A percentile compares a stretch with the other conserved stretches of the same genome.
Evolutionary conservation across 2,888 invertebrate species (phyloP).

Genomic region (Pogonocherus hispidulus): DNA sequence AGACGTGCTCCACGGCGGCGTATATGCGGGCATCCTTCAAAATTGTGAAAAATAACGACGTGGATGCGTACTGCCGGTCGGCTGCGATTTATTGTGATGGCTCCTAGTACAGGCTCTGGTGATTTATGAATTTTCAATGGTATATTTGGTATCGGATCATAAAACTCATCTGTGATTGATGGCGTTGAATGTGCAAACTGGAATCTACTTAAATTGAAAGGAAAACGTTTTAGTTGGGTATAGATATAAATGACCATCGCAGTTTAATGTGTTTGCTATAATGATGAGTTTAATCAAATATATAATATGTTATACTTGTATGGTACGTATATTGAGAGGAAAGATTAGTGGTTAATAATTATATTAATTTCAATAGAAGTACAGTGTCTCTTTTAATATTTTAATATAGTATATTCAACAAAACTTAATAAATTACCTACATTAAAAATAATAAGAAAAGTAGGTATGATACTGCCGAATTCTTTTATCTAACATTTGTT

Average conservation of each 20-base stretch:
- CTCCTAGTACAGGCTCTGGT: constrained; percentile 41
- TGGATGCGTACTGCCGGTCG: constrained; percentile 33
- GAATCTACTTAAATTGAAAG: constrained; percentile 37
- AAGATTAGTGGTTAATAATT: no score
- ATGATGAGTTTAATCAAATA: background rate
- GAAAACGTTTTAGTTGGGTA: constrained; percentile 30
- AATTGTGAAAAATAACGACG: constrained; percentile 48
- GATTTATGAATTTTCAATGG: constrained; percentile 54
- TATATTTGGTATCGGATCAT: constrained; percentile 48
- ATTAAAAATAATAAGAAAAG: no score
- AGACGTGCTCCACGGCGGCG: constrained; percentile 44
- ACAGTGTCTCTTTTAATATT: no score
- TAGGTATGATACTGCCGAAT: no score
- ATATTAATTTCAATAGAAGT: no score
- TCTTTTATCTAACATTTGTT: no score
- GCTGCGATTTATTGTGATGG: constrained; percentile 47
- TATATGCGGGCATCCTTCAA: constrained; percentile 48
- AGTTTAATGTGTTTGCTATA: constrained; percentile 9
- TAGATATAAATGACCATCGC: constrained; percentile 31
- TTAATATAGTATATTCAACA: no score
- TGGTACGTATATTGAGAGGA: no score
- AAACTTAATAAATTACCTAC: no score
- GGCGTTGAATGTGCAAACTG: constrained; percentile 39
- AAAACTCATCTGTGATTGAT: constrained; percentile 51
- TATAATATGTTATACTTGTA: no score